Conservation (phyloP, 2,113 vertebrate genomes). For the Amia ocellicauda region DNA sequence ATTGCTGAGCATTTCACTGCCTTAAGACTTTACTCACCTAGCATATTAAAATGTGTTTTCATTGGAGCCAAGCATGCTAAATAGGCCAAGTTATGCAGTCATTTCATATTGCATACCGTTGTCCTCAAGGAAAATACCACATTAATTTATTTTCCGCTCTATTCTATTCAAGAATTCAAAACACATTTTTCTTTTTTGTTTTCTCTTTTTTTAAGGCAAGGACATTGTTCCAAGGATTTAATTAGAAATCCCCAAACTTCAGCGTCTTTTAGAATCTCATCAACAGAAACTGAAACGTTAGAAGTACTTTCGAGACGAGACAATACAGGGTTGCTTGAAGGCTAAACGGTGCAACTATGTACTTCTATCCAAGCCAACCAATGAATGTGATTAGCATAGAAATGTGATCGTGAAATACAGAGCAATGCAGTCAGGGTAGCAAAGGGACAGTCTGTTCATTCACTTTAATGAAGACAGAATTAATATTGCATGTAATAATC, state of each 20-base stretch:
- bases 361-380: neutral
- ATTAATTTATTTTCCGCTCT: neutral
- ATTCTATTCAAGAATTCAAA: too few relatives aligned
- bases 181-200: too few relatives aligned
- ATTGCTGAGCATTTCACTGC: neutral
- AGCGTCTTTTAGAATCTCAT: constrained; percentile 1
- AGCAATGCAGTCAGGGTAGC: too few relatives aligned
- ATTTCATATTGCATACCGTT: neutral
- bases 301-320: neutral
- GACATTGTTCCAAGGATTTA: neutral
- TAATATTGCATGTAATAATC: neutral
- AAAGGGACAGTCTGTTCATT: neutral
- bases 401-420: neutral
- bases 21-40: neutral
- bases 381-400: neutral
- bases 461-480: neutral
- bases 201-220: neutral
- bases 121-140: neutral
- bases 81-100: neutral
- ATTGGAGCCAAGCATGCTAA: neutral
- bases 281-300: neutral
- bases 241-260: neutral
- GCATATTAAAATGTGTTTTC: neutral
- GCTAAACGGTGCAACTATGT: too few relatives aligned
- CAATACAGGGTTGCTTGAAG: neutral